phyloP scores from a whole-genome alignment of 2,113 vertebrate genomes.

The Natator depressus region DNA sequence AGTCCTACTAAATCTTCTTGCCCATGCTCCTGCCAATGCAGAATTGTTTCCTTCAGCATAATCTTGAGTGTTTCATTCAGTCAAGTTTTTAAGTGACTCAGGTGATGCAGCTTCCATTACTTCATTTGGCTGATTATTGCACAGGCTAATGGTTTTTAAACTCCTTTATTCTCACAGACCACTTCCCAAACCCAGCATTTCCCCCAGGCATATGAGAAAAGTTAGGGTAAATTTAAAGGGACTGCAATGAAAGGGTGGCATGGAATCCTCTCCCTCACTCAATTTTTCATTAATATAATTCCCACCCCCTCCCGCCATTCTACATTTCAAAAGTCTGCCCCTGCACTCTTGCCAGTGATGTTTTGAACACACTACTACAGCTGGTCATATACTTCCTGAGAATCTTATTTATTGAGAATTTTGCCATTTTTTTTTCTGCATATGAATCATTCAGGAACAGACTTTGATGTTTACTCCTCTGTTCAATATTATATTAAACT shows the following conservation, averaged over 20 bases:
- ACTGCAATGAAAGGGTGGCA: conserved; percentile 68
- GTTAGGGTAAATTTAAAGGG: conserved; percentile 66
- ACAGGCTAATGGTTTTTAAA: conserved; percentile 68
- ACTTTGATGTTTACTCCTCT: background rate
- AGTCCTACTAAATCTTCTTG: conserved; percentile 42
- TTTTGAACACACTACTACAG: conserved; percentile 21
- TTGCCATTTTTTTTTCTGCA: conserved; percentile 32
- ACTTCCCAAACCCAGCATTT: conserved; percentile 69
- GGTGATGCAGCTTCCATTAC: conserved; percentile 75
- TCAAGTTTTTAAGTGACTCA: conserved; percentile 69
- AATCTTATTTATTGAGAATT: conserved; percentile 23
- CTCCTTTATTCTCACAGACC: conserved; percentile 71
- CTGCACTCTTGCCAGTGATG: conserved; percentile 14
- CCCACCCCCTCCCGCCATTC: conserved; percentile 5
- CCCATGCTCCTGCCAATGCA: conserved; percentile 64
- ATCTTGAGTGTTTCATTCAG: conserved; percentile 65
- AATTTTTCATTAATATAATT: background rate
- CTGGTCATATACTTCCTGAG: background rate
- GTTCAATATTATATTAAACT: background rate
- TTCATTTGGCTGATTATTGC: conserved; percentile 74
- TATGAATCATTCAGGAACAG: conserved; percentile 30
- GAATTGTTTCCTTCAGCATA: conserved; percentile 69
- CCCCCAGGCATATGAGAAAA: conserved; percentile 69
- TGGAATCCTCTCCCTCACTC: conserved; percentile 41
- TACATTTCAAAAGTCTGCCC: conserved; percentile 53